Percentiles rank a stretch among this genome's conserved stretches.
These are phyloP conservation scores for Ophion costatus DNA, from an alignment of 2,888 invertebrate genomes.

Conservation along the genomic window DNA sequence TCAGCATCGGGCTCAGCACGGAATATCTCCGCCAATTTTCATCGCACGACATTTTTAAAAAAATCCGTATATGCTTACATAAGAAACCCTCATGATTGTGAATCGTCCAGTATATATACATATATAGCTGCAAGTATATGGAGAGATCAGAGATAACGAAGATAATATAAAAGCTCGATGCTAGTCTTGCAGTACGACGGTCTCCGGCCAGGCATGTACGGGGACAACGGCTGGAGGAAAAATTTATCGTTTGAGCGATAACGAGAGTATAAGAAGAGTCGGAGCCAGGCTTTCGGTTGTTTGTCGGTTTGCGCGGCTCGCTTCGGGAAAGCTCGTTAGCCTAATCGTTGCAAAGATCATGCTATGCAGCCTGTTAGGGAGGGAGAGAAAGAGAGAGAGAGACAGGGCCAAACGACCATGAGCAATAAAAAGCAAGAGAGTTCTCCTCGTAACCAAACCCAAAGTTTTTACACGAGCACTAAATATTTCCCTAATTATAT, in stretches of 20 bases:
- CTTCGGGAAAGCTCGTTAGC: constrained; percentile 63
- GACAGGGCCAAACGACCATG: constrained; percentile 14
- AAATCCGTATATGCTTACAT: too few species aligned
- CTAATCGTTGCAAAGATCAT: constrained; percentile 61
- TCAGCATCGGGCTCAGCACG: too few species aligned
- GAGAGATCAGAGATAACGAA: constrained; percentile 46
- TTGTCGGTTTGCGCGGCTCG: constrained; percentile 40
- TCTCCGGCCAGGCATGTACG: not conserved
- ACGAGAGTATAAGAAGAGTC: constrained; percentile 65
- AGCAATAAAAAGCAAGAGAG: not conserved
- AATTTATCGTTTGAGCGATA: constrained; percentile 62
- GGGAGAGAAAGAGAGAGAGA: not conserved
- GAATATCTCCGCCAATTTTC: too few species aligned
- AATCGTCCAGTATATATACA: not conserved
- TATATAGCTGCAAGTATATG: not conserved
- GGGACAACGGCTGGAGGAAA: constrained; percentile 55
- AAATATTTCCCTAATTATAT: constrained; percentile 1
- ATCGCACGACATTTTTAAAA: too few species aligned
- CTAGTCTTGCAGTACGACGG: constrained; percentile 35
- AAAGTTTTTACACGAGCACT: constrained; percentile 19
- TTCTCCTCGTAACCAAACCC: not conserved
- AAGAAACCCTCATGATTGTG: too few species aligned
- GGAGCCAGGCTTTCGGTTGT: constrained; percentile 25
- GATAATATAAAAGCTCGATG: constrained; percentile 60
- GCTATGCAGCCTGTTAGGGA: constrained; percentile 26